Evolutionary conservation across 2,797 vertebrate genomes (phyloP), one percentile per base, ranked within the genome.

Genomic region (Neomorphus geoffroyi): DNA sequence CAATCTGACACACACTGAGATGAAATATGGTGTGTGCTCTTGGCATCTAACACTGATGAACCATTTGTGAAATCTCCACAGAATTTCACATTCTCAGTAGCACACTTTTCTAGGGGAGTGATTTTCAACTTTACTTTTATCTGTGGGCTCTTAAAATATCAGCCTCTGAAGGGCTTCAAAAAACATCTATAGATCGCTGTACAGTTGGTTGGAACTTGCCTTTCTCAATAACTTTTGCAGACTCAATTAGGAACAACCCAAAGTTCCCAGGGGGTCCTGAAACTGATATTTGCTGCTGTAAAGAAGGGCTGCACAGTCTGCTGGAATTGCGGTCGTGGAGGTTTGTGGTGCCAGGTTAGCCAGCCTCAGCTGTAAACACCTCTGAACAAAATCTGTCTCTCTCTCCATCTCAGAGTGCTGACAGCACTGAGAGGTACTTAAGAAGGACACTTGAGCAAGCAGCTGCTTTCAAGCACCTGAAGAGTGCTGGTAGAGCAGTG

Each of bases 1-100:
- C 83, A 64, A 88, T 79, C 86, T 92, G 86, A 86, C 92, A 94
- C 90, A 86, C 73, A 95, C 57, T 32, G 71, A 92, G 83, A 85
- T 94, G 88, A 94, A 91, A 90, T 79, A 93, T 33, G 64, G 43
- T 87, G 74, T 53, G 60, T 95, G 80, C 71, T 93, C 61, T 73
- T 85, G 84, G 90, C 86, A 60, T 84, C 88, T 88, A 90, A 37
- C 88, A 80, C 37, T 27, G 74, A 80, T 37, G 78, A 95, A 80
- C 83, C 80, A 62, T 92, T 96, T 87, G 69, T 91, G 74, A 90
- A 90, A 87, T 71, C 77, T 81, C 83, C 61, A 71, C 74, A 72
- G 78, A 96, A 62, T 80, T 93, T 71, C 80, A 57, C 53, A 32
- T 80, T 80, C 74, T 80, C n/a, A 28, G 67, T 61, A 89, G 69